phyloP scores from a whole-genome alignment of 2,113 vertebrate species.

The Cololabis saira region DNA sequence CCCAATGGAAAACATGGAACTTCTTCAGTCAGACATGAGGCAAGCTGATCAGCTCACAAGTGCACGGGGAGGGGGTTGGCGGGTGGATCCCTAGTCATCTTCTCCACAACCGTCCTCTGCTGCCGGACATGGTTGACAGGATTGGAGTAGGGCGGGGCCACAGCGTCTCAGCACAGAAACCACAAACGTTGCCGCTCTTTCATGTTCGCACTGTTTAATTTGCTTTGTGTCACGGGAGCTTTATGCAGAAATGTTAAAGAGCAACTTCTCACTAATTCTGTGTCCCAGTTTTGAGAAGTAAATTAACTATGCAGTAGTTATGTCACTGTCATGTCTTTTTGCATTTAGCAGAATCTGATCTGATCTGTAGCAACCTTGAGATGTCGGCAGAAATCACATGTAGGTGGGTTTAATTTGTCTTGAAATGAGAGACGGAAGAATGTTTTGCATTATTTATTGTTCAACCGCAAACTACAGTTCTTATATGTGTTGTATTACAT shows the following conservation, averaged over 20 bases:
- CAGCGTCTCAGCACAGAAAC: conserved; percentile 11
- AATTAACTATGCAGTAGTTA: background rate
- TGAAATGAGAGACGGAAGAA: too few relatives aligned
- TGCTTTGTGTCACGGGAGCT: background rate
- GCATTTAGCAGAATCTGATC: background rate
- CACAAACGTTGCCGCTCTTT: conserved; percentile 8
- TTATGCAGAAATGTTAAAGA: background rate
- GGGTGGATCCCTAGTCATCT: background rate
- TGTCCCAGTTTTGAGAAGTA: background rate
- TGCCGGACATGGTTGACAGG: conserved; percentile 32
- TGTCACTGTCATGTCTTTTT: background rate
- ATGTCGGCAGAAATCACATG: too few relatives aligned
- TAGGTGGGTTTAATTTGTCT: too few relatives aligned
- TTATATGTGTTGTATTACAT: too few relatives aligned
- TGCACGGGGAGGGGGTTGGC: conserved; percentile 1
- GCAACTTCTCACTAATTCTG: background rate
- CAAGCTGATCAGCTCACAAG: conserved; percentile 21
- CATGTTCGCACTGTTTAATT: conserved; percentile 7
- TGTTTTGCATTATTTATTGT: too few relatives aligned
- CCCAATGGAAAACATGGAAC: conserved; percentile 25
- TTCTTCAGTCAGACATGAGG: conserved; percentile 42
- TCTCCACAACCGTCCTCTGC: conserved; percentile 12
- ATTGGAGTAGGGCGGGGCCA: background rate
- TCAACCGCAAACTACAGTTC: too few relatives aligned
- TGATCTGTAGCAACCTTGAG: too few relatives aligned